Evolutionary conservation across 2,797 vertebrate species (phyloP), one percentile per base, ranked within the genome.

Genomic region (Garrulus glandarius): DNA sequence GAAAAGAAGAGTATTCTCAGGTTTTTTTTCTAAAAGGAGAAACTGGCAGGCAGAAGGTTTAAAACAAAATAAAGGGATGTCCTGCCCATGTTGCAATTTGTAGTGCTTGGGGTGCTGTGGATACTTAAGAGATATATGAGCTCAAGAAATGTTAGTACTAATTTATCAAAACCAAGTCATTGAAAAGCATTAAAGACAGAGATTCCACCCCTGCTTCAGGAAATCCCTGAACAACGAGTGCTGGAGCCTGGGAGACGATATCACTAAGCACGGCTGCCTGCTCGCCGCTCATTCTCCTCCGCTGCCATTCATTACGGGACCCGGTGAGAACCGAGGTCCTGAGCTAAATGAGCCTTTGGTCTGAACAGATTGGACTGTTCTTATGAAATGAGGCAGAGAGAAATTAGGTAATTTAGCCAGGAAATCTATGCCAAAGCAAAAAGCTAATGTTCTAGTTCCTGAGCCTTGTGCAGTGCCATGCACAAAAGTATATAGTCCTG

Each of bases 361-460:
- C 65, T 92, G 87, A 96, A 94, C 89, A 93, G 85, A 97, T 97
- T 95, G 88, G 92, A 95, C 96, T 97, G 96, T 97, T 97, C 94
- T 96, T 81, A 97, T 95, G 96, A 97, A 97, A 96, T 97, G 95
- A 97, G 92, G 96, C 96, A 94, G 95, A 95, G 57, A 92, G 96
- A 95, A 97, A 95, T 93, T 71, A 95, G 96, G 95, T 68, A 84
- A 94, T 96, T 94, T 94, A 95, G 93, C 93, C 96, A 96, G 83
- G 92, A 96, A 95, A 95, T 78, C 72, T 44, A 83, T 94, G 95
- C 93, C 96, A 97, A 95, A 97, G 92, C 95, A 87, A 95, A 95
- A 97, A 95, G 94, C 95, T 93, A 92, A 87, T 92, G 94, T 78
- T 91, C 87, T 80, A 80, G 93, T 77, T 95, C 78, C 87, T 87